These are phyloP conservation scores for Ectemnius lituratus DNA, from an alignment of 2,888 invertebrate species.

Conservation along the genomic window DNA sequence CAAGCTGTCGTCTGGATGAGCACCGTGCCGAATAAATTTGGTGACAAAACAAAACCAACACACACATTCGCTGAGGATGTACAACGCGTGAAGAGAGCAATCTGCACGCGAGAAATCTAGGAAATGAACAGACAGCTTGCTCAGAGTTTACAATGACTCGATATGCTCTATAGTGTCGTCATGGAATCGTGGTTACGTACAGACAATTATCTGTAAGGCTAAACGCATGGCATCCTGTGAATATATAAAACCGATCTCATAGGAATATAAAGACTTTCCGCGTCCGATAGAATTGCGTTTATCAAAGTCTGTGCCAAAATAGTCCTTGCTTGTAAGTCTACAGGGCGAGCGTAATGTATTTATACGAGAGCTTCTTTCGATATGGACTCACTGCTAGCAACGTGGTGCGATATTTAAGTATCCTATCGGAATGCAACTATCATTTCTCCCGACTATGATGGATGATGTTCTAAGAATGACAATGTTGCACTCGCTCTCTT, in stretches of 20 bases:
- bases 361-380: conserved; percentile 21
- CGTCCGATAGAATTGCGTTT: conserved; percentile 30
- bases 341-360: conserved; percentile 34
- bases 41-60: neutral
- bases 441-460: neutral
- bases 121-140: conserved; percentile 64
- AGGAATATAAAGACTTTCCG: conserved; percentile 35
- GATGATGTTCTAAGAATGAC: neutral
- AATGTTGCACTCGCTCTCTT: neutral
- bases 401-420: conserved; percentile 18
- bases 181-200: conserved; percentile 11
- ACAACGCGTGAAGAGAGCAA: conserved; percentile 21
- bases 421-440: conserved; percentile 5
- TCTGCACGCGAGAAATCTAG: conserved; percentile 24
- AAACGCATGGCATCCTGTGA: conserved; percentile 21
- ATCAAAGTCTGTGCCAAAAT: conserved; percentile 67
- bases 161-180: conserved; percentile 22
- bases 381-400: conserved; percentile 13
- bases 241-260: conserved; percentile 45
- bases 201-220: conserved; percentile 21
- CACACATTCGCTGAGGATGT: conserved; percentile 11
- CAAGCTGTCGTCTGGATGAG: conserved; percentile 65
- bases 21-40: conserved; percentile 9
- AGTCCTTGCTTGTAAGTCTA: conserved; percentile 52
- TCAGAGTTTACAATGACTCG: conserved; percentile 71